Base-by-base conservation (phyloP, 2,888 invertebrate genomes). In the Mimas tiliae region DNA sequence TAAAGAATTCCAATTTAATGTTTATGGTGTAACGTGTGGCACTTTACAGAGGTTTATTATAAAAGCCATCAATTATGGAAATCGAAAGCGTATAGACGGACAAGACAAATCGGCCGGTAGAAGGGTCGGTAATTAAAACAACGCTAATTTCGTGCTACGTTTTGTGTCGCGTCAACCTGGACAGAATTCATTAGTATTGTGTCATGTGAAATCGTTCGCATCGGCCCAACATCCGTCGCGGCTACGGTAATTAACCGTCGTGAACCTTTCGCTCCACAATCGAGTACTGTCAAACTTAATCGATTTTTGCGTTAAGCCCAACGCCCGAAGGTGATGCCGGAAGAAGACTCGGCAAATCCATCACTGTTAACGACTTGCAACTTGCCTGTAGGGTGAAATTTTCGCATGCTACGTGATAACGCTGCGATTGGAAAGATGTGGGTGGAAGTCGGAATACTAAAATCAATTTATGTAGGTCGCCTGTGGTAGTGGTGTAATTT, bases 161-260 rank as follows among this genome's bases (percentile, higher is more conserved):
- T 52, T 83, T 82, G 77, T 81, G 82, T 83, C 84, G 80, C 79
- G 85, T 89, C 89, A 88, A 81, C 73, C 77, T 76, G 72, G 89
- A 91, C 92, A 89, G 88, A 87, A 88, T 89, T 90, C 88, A 91
- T 92, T 91, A 91, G 78, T 76, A 80, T 78, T 80, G 79, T 86
- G 88, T 88, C 88, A 87, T 82, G 85, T 80, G 78, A 77, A 79
- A 78, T 78, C 75, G 71, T 74, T 77, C 68, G 68, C 70, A 75
- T 73, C 80, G 69, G 78, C 76, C 78, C 81, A 83, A 83, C 82
- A 84, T 81, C 78, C 82, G 74, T 76, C 73, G 70, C 72, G 72
- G 72, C 74, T 74, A 69, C 71, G 77, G 82, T 89, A 89, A 90
- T 92, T 89, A 91, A 79, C 81, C 74, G 72, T 75, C 79, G 76